These are phyloP conservation scores for Xiphias gladius DNA, from an alignment of 2,113 vertebrate species.

Conservation along the genomic window DNA sequence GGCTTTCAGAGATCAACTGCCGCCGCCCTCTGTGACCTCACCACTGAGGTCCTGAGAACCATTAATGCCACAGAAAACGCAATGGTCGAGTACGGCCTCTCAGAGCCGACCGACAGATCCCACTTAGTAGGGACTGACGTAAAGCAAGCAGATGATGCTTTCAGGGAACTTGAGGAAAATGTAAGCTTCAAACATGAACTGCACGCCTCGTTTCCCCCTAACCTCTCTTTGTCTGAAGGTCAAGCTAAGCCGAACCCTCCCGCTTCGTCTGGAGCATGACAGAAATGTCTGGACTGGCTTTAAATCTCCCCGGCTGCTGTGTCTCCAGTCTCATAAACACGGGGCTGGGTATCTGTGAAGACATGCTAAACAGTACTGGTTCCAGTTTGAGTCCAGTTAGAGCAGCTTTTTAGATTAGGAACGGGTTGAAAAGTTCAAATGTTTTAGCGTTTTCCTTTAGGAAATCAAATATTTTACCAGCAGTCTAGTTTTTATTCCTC, in stretches of 20 bases:
- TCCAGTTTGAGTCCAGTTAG: neutral
- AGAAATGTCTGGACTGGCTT: conserved; percentile 52
- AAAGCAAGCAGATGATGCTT: conserved; percentile 84
- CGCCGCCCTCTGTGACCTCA: conserved; percentile 90
- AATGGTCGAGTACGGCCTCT: conserved; percentile 80
- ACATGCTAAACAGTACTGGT: conserved; percentile 2
- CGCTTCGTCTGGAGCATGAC: conserved; percentile 52
- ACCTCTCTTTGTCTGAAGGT: conserved; percentile 25
- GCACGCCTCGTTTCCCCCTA: conserved; percentile 20
- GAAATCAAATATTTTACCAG: no score
- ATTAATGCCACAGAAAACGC: conserved; percentile 88
- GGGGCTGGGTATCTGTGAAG: conserved; percentile 14
- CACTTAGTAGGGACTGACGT: conserved; percentile 78
- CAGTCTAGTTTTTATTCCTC: no score
- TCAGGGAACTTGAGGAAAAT: conserved; percentile 88
- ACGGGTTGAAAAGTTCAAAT: no score
- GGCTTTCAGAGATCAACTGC: conserved; percentile 87
- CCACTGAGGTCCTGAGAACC: conserved; percentile 88
- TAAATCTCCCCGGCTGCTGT: conserved; percentile 30
- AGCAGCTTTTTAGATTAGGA: no score
- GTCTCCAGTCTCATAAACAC: conserved; percentile 13
- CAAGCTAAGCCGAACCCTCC: conserved; percentile 4
- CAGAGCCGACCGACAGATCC: conserved; percentile 75
- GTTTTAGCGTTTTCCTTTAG: no score
- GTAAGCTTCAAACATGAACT: conserved; percentile 80